Conservation (phyloP, 2,888 invertebrate species). For the Salpingus planirostris region DNA sequence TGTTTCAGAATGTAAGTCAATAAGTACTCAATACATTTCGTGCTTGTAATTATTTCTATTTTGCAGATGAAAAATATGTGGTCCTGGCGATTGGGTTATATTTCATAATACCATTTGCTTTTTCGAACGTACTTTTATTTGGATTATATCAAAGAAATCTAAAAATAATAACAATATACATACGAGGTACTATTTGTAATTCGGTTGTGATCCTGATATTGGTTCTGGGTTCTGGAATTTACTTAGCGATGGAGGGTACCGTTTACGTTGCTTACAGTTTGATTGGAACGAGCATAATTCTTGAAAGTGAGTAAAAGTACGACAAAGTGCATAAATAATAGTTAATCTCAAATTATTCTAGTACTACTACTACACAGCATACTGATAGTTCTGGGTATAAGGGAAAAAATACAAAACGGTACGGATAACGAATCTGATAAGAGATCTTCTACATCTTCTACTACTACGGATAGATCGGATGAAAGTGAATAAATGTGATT, state of each 20-base stretch:
- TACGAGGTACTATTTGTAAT: conserved; percentile 6
- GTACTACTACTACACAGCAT: conserved; percentile 6
- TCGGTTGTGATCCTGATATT: conserved; percentile 4
- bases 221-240: conserved; percentile 11
- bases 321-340: too few species aligned
- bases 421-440: too few species aligned
- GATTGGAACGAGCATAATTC: conserved; percentile 5
- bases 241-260: conserved; percentile 8
- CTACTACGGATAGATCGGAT: too few species aligned
- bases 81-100: conserved; percentile 11
- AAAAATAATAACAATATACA: conserved; percentile 3
- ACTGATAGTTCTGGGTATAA: conserved; percentile 4
- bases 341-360: conserved; percentile 1
- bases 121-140: conserved; percentile 12
- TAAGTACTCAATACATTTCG: background rate
- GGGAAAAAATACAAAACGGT: conserved; percentile 1
- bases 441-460: too few species aligned
- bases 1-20: conserved; percentile 9
- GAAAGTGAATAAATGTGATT: conserved; percentile 1
- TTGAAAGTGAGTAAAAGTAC: conserved; percentile 7
- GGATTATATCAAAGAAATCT: conserved; percentile 9
- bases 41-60: too few species aligned
- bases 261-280: conserved; percentile 9
- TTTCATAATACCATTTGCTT: conserved; percentile 11
- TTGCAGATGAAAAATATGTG: conserved; percentile 16